A percentile compares a stretch with the other conserved stretches of the same genome.
phyloP scores from a whole-genome alignment of 2,797 vertebrate species.

The Danio aesculapii region DNA sequence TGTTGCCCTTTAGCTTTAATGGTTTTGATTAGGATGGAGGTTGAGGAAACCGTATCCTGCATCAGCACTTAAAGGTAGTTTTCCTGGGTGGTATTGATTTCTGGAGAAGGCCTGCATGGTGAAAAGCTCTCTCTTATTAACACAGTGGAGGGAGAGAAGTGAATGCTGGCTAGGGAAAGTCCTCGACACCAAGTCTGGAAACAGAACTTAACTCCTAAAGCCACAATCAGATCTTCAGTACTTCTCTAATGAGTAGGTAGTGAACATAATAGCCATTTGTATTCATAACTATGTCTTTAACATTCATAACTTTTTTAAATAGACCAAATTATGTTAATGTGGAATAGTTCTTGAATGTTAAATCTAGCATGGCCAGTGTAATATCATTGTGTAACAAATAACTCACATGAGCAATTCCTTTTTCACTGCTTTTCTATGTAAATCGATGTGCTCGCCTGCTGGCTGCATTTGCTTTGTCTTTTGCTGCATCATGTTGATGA shows the following conservation, averaged over 20 bases:
- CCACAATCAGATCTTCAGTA: conserved; percentile 16
- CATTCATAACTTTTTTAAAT: not conserved
- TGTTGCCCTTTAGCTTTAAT: conserved; percentile 47
- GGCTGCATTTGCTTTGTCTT: too few species aligned
- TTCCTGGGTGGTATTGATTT: conserved; percentile 50
- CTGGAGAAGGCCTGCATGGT: conserved; percentile 14
- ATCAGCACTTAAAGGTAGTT: conserved; percentile 43
- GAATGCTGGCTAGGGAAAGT: not conserved
- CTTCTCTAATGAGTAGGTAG: conserved; percentile 17
- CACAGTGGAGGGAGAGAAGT: conserved; percentile 19
- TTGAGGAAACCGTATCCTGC: conserved; percentile 45
- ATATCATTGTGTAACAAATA: not conserved
- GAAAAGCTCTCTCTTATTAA: conserved; percentile 47
- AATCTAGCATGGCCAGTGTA: not conserved
- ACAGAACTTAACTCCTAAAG: conserved; percentile 20
- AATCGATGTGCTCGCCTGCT: too few species aligned
- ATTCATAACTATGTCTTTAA: not conserved
- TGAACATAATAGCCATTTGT: not conserved
- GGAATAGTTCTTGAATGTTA: not conserved
- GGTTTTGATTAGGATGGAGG: conserved; percentile 55
- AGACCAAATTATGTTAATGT: not conserved
- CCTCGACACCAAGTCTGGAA: conserved; percentile 10
- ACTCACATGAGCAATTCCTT: too few species aligned
- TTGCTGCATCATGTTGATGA: too few species aligned
- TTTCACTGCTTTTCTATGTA: too few species aligned